phyloP scores from a whole-genome alignment of 2,113 vertebrate genomes.

The Protobothrops flavoviridis region DNA sequence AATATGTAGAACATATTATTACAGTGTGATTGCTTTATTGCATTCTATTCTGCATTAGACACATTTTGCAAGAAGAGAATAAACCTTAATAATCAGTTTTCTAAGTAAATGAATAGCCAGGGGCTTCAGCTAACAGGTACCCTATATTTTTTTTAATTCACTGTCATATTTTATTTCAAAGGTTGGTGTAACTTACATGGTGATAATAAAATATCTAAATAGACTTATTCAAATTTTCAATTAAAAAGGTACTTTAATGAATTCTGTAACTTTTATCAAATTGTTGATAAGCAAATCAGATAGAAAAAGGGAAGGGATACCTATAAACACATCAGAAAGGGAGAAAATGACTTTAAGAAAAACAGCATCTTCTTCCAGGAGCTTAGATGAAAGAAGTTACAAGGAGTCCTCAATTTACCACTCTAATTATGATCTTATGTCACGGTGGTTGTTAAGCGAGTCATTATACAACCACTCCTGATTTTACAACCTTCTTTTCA shows the following conservation, averaged over 20 bases:
- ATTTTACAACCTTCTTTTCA: neutral
- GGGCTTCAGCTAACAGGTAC: slow-evolving; percentile 32
- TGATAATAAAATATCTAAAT: neutral
- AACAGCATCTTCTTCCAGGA: neutral
- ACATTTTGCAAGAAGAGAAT: slow-evolving; percentile 43
- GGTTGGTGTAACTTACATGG: slow-evolving; percentile 44
- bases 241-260: neutral
- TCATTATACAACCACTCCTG: neutral
- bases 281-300: neutral
- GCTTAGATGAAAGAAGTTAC: neutral
- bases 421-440: neutral
- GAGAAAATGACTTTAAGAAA: neutral
- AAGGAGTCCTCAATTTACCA: neutral
- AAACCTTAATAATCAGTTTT: slow-evolving; percentile 58
- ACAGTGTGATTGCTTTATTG: slow-evolving; percentile 61
- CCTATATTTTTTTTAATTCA: slow-evolving; percentile 45
- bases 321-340: neutral
- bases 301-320: neutral
- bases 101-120: slow-evolving; percentile 50
- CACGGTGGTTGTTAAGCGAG: neutral
- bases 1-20: slow-evolving; percentile 58
- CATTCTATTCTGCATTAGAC: slow-evolving; percentile 43
- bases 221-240: neutral
- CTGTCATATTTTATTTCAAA: slow-evolving; percentile 51
- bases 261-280: neutral